Conservation (phyloP, 2,797 vertebrate genomes). For the Melanotaenia boesemani region DNA sequence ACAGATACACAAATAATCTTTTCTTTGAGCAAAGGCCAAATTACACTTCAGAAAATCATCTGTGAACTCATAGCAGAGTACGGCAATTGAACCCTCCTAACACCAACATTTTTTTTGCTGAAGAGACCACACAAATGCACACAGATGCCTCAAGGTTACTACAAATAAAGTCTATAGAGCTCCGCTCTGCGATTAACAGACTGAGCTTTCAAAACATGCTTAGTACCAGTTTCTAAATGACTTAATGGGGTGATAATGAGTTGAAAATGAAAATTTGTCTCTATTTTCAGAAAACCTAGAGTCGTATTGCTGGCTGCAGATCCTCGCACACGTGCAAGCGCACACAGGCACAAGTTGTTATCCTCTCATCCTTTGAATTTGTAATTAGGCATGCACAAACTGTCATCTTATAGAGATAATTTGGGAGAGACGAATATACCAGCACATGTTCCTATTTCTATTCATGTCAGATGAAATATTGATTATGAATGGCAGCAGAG, state of each 20-base stretch:
- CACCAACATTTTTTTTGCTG: slow-evolving; percentile 31
- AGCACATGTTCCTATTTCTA: slow-evolving; percentile 54
- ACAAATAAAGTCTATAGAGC: slow-evolving; percentile 55
- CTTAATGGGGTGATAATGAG: slow-evolving; percentile 74
- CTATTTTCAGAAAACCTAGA: slow-evolving; percentile 71
- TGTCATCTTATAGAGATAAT: slow-evolving; percentile 60
- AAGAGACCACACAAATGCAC: slow-evolving; percentile 47
- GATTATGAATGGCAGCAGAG: slow-evolving; percentile 66
- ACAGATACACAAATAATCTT: slow-evolving; percentile 44
- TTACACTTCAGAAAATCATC: slow-evolving; percentile 50
- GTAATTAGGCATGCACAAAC: slow-evolving; percentile 72
- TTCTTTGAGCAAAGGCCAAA: slow-evolving; percentile 55
- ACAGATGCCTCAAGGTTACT: slow-evolving; percentile 62
- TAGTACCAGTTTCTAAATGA: slow-evolving; percentile 64
- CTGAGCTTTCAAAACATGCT: slow-evolving; percentile 50
- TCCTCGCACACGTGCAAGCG: slow-evolving; percentile 34
- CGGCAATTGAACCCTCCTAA: slow-evolving; percentile 43
- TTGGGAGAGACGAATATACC: slow-evolving; percentile 51
- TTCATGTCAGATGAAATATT: slow-evolving; percentile 74
- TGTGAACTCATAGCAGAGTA: slow-evolving; percentile 39
- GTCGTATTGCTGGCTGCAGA: slow-evolving; percentile 45
- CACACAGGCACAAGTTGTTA: slow-evolving; percentile 63
- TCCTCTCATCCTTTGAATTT: slow-evolving; percentile 74
- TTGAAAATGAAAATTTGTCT: slow-evolving; percentile 70
- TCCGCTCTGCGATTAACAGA: slow-evolving; percentile 41